These are phyloP conservation scores for Contarinia nasturtii DNA, from an alignment of 1,140 invertebrate species.

Conservation along the genomic window DNA sequence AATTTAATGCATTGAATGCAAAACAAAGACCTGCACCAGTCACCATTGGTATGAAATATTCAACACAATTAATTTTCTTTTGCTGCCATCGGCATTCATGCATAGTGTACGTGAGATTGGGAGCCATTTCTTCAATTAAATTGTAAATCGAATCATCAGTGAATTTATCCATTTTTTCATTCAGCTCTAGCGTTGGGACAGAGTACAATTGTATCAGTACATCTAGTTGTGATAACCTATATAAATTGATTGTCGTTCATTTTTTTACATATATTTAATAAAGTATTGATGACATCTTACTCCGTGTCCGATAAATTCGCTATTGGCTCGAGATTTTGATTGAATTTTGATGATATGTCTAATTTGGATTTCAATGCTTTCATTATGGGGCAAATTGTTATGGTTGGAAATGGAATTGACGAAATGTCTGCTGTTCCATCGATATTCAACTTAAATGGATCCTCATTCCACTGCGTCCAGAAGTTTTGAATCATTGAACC, in stretches of 20 bases:
- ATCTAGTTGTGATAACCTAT: too few species aligned
- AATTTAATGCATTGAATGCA: not conserved
- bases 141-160: not conserved
- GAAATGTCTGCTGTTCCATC: slow-evolving; percentile 32
- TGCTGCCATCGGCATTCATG: not conserved
- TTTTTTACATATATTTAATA: too few species aligned
- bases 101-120: not conserved
- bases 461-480: slow-evolving; percentile 38
- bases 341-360: too few species aligned
- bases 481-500: slow-evolving; percentile 16
- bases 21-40: not conserved
- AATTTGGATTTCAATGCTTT: slow-evolving; percentile 23
- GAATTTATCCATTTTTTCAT: not conserved
- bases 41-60: not conserved
- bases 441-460: slow-evolving; percentile 34
- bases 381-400: slow-evolving; percentile 38
- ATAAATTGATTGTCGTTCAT: too few species aligned
- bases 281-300: not conserved
- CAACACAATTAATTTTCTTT: not conserved
- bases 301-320: not conserved
- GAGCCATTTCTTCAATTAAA: not conserved
- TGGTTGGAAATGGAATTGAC: slow-evolving; percentile 39
- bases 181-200: not conserved
- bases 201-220: too few species aligned
- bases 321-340: not conserved